Base-by-base conservation (phyloP, 1,140 invertebrate species). In the Mercenaria mercenaria region DNA sequence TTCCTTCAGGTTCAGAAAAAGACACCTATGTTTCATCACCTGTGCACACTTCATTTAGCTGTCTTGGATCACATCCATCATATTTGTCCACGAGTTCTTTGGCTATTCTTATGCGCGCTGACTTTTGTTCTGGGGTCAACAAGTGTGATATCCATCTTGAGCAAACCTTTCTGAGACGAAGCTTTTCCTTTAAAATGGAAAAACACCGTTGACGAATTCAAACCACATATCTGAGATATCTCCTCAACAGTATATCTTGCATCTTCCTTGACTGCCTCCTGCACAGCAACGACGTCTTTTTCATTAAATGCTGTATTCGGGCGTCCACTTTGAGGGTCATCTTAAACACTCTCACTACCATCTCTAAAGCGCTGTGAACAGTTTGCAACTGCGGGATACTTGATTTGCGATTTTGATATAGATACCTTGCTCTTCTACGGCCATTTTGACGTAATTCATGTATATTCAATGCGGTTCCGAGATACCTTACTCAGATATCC, bases 191-290 rank as follows among this genome's bases (percentile, higher is more conserved):
- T 23, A 72, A 72, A 15, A 72, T 72, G 8, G 10, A 34, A 72
- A 72, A 72, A 34, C 6, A 72, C 67, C 34, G 67, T 10, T 41
- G 34, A 72, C 67, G 67, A 72, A 72, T 72, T 72, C 3, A 72
- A 8, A 29, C 67, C 6, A 11, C 67, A 41, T 32, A 37, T 15
- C 3, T 34, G 3, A 34, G 8, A 4, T 72, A 72, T 72, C 67
- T 72, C 67, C 32, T 72, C 67, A 3, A 72, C 67, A 15, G 37
- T 72, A 34, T 34, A 37, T 3, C 67, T 10, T 10, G 67, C 67
- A 72, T 72, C 67, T 6, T 37, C 8, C 32, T 61, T 20, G 8
- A 61, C 59, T 10, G 23, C 59, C 23, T 23, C 23, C 20, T 61
- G 6, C 4, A 29, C 59, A n/a, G 59, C 23, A 61, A 20, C 59